Evolutionary conservation across 2,888 invertebrate genomes (phyloP).

Genomic region (Heliconius cydno): DNA sequence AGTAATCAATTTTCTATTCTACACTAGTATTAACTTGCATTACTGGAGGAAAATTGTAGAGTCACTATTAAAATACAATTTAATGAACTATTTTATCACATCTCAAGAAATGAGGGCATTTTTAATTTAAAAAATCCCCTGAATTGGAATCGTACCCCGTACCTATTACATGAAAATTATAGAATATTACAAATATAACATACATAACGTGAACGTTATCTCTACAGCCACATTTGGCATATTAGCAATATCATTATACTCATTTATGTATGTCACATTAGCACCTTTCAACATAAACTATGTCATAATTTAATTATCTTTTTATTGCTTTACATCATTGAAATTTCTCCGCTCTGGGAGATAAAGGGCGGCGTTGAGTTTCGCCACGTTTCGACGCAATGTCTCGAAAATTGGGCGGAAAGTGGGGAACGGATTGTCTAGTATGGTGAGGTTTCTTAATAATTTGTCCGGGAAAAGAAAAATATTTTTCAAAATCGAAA

Average conservation of each 20-base stretch:
- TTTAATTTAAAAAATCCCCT: no score
- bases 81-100: no score
- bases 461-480: no score
- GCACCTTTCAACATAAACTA: neutral
- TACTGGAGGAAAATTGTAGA: neutral
- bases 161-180: no score
- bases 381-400: neutral
- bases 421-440: no score
- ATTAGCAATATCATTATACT: neutral
- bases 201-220: no score
- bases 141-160: no score
- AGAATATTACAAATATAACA: no score
- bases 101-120: no score
- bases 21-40: neutral
- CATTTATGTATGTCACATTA: neutral
- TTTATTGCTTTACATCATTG: neutral
- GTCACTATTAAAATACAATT: neutral
- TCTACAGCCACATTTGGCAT: neutral
- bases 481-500: no score
- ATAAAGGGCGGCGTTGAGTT: neutral
- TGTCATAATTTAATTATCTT: neutral
- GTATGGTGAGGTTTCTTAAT: no score
- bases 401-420: neutral
- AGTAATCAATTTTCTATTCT: conserved; percentile 20
- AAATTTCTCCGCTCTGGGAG: neutral